phyloP scores from a whole-genome alignment of 2,113 vertebrate species.

The Neotragus moschatus region DNA sequence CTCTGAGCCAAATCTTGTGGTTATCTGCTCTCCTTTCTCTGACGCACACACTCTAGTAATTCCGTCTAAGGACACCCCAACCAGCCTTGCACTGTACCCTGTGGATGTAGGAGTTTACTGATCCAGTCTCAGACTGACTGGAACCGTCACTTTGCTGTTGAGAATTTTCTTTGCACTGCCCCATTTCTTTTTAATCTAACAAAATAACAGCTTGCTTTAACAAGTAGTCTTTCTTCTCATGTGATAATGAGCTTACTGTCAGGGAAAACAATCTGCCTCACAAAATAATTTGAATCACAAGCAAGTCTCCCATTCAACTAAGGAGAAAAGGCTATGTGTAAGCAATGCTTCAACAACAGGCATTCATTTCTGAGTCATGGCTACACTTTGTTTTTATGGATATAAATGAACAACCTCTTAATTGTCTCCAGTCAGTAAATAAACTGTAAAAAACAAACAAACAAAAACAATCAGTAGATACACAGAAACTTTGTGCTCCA shows the following conservation, averaged over 20 bases:
- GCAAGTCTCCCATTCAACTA: not conserved
- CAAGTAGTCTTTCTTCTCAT: not conserved
- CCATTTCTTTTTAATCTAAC: not conserved
- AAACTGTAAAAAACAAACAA: not conserved
- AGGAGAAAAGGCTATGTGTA: not conserved
- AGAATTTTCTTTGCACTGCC: too few species aligned
- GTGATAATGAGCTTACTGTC: not conserved
- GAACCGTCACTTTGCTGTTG: accelerated
- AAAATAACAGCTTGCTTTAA: not conserved
- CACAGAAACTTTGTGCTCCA: not conserved
- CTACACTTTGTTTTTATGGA: not conserved
- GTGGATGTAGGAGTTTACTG: not conserved
- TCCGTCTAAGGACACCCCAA: not conserved
- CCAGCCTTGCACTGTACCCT: accelerated
- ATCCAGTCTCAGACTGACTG: accelerated
- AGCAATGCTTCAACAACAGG: not conserved
- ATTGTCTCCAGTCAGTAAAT: not conserved
- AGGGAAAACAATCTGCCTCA: not conserved
- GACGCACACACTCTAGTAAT: not conserved
- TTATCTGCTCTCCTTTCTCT: not conserved
- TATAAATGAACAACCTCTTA: not conserved
- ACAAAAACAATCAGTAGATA: not conserved
- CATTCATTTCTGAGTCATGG: not conserved
- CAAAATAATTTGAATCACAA: constrained; percentile 2
- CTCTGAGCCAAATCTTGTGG: not conserved